Evolutionary conservation across 2,113 vertebrate species (phyloP), one percentile per base, ranked within the genome.

Genomic region (Labeo catla): DNA sequence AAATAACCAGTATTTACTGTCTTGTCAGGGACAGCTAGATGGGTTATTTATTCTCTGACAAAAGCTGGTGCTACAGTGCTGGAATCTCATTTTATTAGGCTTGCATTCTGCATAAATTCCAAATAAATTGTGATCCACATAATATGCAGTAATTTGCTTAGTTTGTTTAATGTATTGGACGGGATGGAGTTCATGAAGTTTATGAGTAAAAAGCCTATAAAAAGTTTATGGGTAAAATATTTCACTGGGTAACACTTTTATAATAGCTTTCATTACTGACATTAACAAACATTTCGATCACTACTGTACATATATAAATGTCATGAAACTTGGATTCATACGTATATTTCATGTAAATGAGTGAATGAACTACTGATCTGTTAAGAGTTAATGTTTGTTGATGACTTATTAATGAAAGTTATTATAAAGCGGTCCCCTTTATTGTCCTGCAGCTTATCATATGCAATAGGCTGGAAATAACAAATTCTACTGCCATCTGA

Each of bases 381-480:
- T 79, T 36, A 80, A 45, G 57, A 5, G 47, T 45, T 81, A 65
- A 47, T 63, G 21, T 81, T 81, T 80, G 74, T 28, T 52, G 45
- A 76, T 28, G 23, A 52, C 50, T 77, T 77, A 77, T 54, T 77
- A 77, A 76, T 34, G 23, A 52, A 77, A 54, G 76, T 80, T 80
- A 63, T 80, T 43, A 63, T 80, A 45, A 80, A 43, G 36, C 1
- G 19, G 12, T 23, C 59, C 52, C 8, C 76, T 79, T 19, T 61
- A 80, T 61, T 80, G 52, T 80, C 52, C 10, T 63, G 19, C 54
- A 80, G 77, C 77, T 45, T 63, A 12, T 43, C 36, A 61, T 43
- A 61, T 49, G 61, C 43, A 66, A 34, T 68, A 36, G 16, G 45
- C 43, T 50, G 43, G 43, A 50, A 82, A 68, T 47, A 63, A 28